phyloP scores from a whole-genome alignment of 2,888 invertebrate genomes.

The Erpobdella octoculata region DNA sequence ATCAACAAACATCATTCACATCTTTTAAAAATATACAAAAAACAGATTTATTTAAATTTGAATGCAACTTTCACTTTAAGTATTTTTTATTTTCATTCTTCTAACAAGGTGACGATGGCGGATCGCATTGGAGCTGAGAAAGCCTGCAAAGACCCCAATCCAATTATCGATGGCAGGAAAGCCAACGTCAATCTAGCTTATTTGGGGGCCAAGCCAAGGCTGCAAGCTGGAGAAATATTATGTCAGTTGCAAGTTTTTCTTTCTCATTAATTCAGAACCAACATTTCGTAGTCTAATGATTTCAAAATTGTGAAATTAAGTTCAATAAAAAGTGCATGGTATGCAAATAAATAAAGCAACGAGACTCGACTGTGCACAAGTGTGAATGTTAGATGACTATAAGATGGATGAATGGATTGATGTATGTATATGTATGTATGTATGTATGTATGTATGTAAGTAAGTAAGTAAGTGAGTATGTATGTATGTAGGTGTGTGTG shows the following conservation, averaged over 20 bases:
- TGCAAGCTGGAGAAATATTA: constrained; percentile 29
- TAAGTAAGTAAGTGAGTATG: background rate
- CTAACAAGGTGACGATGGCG: constrained; percentile 99
- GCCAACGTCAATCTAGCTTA: constrained; percentile 96
- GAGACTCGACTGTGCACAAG: too few relatives aligned
- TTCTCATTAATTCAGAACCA: background rate
- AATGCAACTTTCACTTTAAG: too few relatives aligned
- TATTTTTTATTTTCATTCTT: too few relatives aligned
- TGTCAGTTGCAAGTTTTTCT: constrained; percentile 6
- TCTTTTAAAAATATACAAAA: too few relatives aligned
- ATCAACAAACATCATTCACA: too few relatives aligned
- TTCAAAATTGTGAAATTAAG: too few relatives aligned
- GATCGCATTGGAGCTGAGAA: constrained; percentile 86
- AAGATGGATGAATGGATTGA: too few relatives aligned
- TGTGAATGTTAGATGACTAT: too few relatives aligned
- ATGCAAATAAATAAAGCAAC: too few relatives aligned
- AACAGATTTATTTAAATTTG: too few relatives aligned
- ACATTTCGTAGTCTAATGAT: background rate
- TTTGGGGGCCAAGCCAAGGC: constrained; percentile 85
- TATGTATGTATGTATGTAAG: background rate
- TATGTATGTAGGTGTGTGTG: background rate
- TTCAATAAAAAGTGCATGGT: too few relatives aligned
- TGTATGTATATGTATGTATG: background rate
- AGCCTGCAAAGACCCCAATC: constrained; percentile 94
- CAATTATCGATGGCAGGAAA: constrained; percentile 94